Base-by-base conservation (phyloP, 2,888 invertebrate species). In the Furcula furcula region DNA sequence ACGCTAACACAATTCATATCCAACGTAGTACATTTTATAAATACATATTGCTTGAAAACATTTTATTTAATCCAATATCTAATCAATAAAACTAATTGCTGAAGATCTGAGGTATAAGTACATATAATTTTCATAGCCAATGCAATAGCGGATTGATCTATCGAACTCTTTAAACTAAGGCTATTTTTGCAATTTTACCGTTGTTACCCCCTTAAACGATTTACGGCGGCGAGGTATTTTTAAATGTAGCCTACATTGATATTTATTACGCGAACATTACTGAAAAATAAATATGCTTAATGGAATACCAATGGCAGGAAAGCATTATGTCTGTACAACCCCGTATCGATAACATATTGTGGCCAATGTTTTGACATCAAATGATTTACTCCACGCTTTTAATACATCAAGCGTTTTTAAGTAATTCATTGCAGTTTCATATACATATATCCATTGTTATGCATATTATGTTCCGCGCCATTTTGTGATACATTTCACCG, bases 211-310 rank as follows among this genome's bases (percentile, higher is more conserved):
- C 3, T 3, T 6, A 14, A 26, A 7, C 2, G 9, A 13, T 26
- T 14, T 15, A 26, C 22, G 22, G 11, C 6, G 1, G 11, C 13
- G 11, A 22, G 1, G 5, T 22, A 2, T 22, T 22, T 11, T 22
- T 7, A 20, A 22, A 22, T 10, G 22, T 25, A 25, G 13, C n/a
- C 28, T 14, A 26, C 26, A 36, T 34, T 38, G 29, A 36, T 46
- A 40, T 33, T 36, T 35, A 35, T 34, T 16, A 16, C 20, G 19
- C 16, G 21, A 18, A 31, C 21, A 29, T 29, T 22, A 19, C 9
- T 11, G 16, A 26, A 18, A 26, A 15, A 33, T 31, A 37, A 30
- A 16, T 22, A n/a, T 22, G 14, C 13, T 32, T 26, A 26, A 26
- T 26, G 14, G 14, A 14, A 26, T 14, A 26, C 14, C 14, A 14